These are phyloP conservation scores for Labroides dimidiatus DNA, from an alignment of 2,797 vertebrate genomes.

Conservation along the genomic window DNA sequence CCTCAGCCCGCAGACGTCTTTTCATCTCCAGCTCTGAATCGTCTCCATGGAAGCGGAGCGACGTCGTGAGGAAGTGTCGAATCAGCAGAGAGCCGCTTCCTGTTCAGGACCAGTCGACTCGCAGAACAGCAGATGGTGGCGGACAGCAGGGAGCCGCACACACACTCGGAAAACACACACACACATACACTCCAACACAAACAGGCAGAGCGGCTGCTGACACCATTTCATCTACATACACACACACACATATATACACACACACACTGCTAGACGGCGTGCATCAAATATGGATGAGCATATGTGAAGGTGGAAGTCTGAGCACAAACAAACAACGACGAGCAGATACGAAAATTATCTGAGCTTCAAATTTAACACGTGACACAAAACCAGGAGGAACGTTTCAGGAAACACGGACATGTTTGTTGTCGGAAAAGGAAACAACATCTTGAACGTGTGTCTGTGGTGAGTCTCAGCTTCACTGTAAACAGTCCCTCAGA, in stretches of 20 bases:
- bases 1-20: background rate
- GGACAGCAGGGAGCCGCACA: constrained; percentile 48
- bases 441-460: too few species aligned
- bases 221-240: constrained; percentile 7
- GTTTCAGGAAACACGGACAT: too few species aligned
- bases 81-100: constrained; percentile 33
- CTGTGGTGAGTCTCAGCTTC: too few species aligned
- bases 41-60: constrained; percentile 48
- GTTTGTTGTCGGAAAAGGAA: too few species aligned
- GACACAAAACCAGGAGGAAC: background rate
- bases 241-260: constrained; percentile 17
- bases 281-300: constrained; percentile 61
- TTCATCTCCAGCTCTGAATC: background rate
- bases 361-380: background rate
- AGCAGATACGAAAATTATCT: constrained; percentile 5
- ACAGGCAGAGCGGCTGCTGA: constrained; percentile 16
- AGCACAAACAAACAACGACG: constrained; percentile 49
- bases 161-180: constrained; percentile 25
- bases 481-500: too few species aligned
- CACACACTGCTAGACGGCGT: constrained; percentile 11
- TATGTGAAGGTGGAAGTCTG: constrained; percentile 56
- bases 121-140: constrained; percentile 60
- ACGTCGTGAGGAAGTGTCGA: constrained; percentile 5
- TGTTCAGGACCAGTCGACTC: constrained; percentile 10
- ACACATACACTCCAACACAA: constrained; percentile 30